A percentile compares a stretch with the other conserved stretches of the same genome.
Conservation (phyloP, 2,888 invertebrate genomes). For the Uropetala carovei region DNA sequence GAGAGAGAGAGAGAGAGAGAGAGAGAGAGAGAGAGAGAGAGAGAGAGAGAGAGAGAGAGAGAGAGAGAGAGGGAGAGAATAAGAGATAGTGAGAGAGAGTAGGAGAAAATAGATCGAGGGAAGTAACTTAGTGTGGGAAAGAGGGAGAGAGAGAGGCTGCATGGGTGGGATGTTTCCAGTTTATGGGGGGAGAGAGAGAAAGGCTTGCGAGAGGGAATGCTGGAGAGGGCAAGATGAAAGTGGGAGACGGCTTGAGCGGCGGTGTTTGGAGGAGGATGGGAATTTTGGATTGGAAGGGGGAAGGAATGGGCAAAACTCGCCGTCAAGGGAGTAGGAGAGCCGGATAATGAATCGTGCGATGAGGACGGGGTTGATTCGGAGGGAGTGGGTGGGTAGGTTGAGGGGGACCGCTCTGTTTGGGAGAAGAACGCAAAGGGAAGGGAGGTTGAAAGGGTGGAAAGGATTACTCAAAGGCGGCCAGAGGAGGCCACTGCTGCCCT, state of each 20-base stretch:
- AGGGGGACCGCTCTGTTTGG: background rate
- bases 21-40: background rate
- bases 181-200: background rate
- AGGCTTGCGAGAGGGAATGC: background rate
- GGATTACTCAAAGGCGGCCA: slow-evolving; percentile 45
- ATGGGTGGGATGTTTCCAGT: background rate
- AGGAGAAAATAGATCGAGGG: slow-evolving; percentile 1
- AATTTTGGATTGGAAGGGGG: background rate
- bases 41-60: background rate
- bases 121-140: background rate
- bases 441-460: background rate
- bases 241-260: background rate
- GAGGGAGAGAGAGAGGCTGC: background rate
- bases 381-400: too few relatives aligned
- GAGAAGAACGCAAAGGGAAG: background rate
- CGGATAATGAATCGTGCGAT: slow-evolving; percentile 61
- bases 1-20: background rate
- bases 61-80: background rate
- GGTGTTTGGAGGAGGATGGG: background rate
- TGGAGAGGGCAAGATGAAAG: background rate
- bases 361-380: slow-evolving; percentile 56
- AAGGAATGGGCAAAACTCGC: slow-evolving; percentile 50
- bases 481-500: background rate
- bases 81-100: background rate
- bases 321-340: slow-evolving; percentile 52